Evolutionary conservation across 2,113 vertebrate species (phyloP).

Genomic region (Periophthalmodon schlosseri): DNA sequence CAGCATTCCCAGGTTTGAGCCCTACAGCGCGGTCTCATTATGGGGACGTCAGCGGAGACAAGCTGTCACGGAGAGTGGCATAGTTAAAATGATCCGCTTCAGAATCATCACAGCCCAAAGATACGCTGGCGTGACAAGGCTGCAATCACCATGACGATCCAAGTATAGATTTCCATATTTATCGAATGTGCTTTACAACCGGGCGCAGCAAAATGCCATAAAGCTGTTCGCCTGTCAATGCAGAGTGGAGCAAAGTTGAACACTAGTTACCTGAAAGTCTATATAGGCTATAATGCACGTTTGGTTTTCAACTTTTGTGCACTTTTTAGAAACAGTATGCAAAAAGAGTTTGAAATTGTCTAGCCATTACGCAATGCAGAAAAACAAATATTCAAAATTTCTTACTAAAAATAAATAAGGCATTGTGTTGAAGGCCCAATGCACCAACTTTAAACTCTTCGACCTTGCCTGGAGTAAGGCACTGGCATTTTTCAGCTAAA

Average conservation of each 20-base stretch:
- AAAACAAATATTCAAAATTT: neutral
- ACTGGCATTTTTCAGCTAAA: too few species aligned
- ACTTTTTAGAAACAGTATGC: neutral
- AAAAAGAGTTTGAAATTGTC: neutral
- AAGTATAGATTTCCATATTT: conserved; percentile 10
- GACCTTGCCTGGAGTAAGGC: too few species aligned
- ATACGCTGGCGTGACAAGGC: conserved; percentile 27
- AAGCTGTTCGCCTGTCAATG: neutral
- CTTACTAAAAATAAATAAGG: neutral
- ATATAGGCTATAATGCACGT: neutral
- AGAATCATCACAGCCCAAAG: conserved; percentile 18
- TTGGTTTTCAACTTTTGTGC: neutral
- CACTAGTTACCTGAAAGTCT: too few species aligned
- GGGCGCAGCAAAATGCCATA: neutral
- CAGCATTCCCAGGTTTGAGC: conserved; percentile 52
- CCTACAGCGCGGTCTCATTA: conserved; percentile 37
- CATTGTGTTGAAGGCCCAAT: neutral
- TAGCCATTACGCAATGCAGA: neutral
- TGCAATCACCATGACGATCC: conserved; percentile 2
- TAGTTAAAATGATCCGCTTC: conserved; percentile 44
- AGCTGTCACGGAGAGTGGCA: conserved; percentile 41
- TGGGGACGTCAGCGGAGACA: conserved; percentile 16
- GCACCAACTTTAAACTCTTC: neutral
- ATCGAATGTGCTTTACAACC: neutral
- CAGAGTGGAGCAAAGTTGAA: neutral